These are phyloP conservation scores for Zelostemma sp. DNA, from an alignment of 1,140 invertebrate genomes.

Conservation along the genomic window DNA sequence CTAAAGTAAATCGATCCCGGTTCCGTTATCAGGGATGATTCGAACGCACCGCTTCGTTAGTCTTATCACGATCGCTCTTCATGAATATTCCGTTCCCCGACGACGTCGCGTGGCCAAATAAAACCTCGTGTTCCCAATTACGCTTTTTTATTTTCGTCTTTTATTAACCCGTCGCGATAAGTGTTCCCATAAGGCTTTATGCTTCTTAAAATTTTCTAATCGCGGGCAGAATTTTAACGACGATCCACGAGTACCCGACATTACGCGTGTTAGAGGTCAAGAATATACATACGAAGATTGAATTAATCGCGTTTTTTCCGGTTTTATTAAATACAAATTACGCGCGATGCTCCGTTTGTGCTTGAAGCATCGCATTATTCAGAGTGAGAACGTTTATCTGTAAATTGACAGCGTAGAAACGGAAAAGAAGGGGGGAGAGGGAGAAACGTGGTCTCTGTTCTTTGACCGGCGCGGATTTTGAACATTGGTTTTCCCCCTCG, in stretches of 20 bases:
- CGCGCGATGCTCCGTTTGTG: no score
- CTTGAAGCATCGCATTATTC: no score
- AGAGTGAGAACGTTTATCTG: no score
- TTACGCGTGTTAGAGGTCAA: neutral
- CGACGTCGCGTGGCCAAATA: conserved; percentile 47
- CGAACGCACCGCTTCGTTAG: conserved; percentile 46
- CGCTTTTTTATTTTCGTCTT: conserved; percentile 22
- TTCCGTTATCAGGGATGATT: conserved; percentile 44
- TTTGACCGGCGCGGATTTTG: neutral
- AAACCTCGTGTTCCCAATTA: conserved; percentile 45
- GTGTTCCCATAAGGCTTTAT: no score
- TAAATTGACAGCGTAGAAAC: no score
- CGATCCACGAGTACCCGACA: neutral
- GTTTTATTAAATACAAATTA: no score
- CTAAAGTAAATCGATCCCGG: conserved; percentile 37
- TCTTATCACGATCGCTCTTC: conserved; percentile 44
- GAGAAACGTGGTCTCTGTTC: neutral
- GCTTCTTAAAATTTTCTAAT: neutral
- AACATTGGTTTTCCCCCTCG: conserved; percentile 29
- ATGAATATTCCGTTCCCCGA: conserved; percentile 39
- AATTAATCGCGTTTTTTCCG: no score
- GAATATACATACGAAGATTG: no score
- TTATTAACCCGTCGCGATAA: no score
- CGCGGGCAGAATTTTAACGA: neutral
- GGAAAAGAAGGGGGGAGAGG: no score